Evolutionary conservation across 1,140 invertebrate genomes (phyloP).

Genomic region (Ganaspis sp.): DNA sequence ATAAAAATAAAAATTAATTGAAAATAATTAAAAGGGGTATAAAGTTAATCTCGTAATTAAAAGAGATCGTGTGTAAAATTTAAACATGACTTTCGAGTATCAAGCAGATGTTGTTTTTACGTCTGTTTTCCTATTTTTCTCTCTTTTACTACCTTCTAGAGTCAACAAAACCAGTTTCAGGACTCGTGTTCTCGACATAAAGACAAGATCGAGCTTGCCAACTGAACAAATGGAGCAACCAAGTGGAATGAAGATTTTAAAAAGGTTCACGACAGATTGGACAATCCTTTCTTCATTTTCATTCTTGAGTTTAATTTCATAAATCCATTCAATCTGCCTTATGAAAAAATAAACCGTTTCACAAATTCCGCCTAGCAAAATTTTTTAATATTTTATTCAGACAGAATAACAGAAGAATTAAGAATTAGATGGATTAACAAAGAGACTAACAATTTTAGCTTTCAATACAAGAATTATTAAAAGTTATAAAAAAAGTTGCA

Average conservation of each 20-base stretch:
- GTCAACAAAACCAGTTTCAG: slow-evolving; percentile 40
- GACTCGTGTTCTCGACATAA: slow-evolving; percentile 41
- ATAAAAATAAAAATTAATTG: too few relatives aligned
- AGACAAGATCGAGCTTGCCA: slow-evolving; percentile 46
- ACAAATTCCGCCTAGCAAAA: too few relatives aligned
- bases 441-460: too few relatives aligned
- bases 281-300: slow-evolving; percentile 26
- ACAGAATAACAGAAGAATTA: too few relatives aligned
- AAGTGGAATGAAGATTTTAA: slow-evolving; percentile 52
- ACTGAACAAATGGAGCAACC: slow-evolving; percentile 44
- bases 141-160: slow-evolving; percentile 25
- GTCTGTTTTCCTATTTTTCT: slow-evolving; percentile 6
- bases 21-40: too few relatives aligned
- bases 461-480: too few relatives aligned
- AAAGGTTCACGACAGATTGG: slow-evolving; percentile 45
- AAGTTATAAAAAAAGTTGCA: too few relatives aligned
- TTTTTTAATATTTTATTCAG: too few relatives aligned
- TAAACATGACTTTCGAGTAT: not conserved
- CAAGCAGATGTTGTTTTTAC: not conserved
- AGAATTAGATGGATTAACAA: too few relatives aligned
- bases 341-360: not conserved
- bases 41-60: too few relatives aligned
- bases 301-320: slow-evolving; percentile 4
- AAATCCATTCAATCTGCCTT: not conserved
- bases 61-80: too few relatives aligned